phyloP scores from a whole-genome alignment of 2,797 vertebrate genomes.

The Crotalus adamanteus region DNA sequence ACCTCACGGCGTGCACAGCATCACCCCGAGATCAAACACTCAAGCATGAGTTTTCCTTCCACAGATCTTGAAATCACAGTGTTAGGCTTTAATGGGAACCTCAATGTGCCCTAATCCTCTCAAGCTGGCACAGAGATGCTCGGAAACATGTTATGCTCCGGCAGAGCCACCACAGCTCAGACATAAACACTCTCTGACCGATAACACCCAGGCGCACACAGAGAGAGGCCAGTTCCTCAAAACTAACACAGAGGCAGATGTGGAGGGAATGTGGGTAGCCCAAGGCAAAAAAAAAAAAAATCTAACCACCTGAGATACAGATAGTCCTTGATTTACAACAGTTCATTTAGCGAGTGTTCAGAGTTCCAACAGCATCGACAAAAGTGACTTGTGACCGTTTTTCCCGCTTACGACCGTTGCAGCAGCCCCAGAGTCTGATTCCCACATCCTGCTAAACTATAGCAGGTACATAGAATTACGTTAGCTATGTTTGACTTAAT shows the following conservation, averaged over 20 bases:
- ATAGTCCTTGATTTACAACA: too few species aligned
- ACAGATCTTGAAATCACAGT: constrained; percentile 65
- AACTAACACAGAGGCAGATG: constrained; percentile 30
- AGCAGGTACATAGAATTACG: too few species aligned
- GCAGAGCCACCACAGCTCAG: constrained; percentile 31
- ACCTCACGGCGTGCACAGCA: constrained; percentile 65
- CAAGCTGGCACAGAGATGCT: constrained; percentile 46
- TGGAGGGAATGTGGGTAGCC: constrained; percentile 3
- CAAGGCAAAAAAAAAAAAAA: constrained; percentile 20
- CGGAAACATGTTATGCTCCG: constrained; percentile 48
- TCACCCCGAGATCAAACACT: constrained; percentile 69
- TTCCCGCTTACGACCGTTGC: too few species aligned
- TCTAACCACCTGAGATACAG: not conserved
- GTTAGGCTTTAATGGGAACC: constrained; percentile 66
- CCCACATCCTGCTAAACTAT: too few species aligned
- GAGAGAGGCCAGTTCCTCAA: constrained; percentile 12
- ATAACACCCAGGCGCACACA: not conserved
- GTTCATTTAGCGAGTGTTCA: too few species aligned
- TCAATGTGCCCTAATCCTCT: constrained; percentile 52
- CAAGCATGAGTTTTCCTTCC: constrained; percentile 64
- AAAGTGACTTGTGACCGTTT: too few species aligned
- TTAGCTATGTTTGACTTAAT: too few species aligned
- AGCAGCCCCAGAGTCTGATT: too few species aligned
- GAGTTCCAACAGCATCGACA: too few species aligned
- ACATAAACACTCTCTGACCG: not conserved